A percentile compares a stretch with the other conserved stretches of the same genome.
Conservation (phyloP, 2,113 vertebrate species). For the Falcunculus frontatus region DNA sequence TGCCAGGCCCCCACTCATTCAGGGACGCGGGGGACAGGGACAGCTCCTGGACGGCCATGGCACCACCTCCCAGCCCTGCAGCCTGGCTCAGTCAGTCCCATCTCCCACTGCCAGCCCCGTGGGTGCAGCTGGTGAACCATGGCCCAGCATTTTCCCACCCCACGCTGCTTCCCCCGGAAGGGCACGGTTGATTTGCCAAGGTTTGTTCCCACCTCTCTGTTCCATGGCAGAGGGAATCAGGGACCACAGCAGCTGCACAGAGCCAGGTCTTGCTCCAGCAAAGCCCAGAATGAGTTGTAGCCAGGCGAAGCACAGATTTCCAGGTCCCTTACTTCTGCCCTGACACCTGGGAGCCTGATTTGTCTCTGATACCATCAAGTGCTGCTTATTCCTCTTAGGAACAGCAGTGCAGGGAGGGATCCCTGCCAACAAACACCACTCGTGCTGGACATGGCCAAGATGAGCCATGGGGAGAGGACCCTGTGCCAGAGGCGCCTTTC, state of each 20-base stretch:
- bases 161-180: rapidly evolving
- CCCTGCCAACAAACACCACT: background rate
- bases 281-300: background rate
- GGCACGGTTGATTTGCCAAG: background rate
- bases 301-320: background rate
- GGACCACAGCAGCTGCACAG: background rate
- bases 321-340: background rate
- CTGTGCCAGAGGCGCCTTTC: background rate
- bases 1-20: no score
- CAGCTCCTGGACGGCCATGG: background rate
- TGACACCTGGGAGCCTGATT: background rate
- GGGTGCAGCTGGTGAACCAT: background rate
- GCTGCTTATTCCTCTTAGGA: background rate
- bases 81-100: background rate
- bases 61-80: background rate
- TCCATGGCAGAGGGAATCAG: background rate
- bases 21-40: background rate
- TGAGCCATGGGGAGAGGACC: background rate
- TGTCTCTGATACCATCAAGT: background rate
- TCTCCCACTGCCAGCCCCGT: background rate
- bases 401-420: background rate
- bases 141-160: rapidly evolving
- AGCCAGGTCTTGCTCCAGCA: background rate
- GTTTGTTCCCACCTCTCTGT: background rate
- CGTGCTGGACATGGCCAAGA: rapidly evolving